Base-by-base conservation (phyloP, 37 sponge, comb jelly and placozoan genomes). In the Oscarella lobularis region DNA sequence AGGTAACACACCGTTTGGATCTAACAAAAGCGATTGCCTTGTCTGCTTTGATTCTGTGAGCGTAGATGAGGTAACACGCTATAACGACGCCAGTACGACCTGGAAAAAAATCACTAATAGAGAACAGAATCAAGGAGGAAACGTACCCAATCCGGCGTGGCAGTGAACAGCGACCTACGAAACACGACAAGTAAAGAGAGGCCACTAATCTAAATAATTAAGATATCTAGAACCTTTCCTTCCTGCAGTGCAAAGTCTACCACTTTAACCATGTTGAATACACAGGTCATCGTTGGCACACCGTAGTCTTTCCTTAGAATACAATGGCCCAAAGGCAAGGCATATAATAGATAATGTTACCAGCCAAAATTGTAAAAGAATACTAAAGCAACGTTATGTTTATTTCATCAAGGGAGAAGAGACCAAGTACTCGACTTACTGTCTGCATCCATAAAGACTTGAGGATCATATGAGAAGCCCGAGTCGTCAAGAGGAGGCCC, bases 61-160 rank as follows among this genome's bases (percentile, higher is more conserved):
- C 79, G 78, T 84, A 97, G 41, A 88, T 73, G 6, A 97, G 77
- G 77, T 90, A 88, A 81, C 94, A 93, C 0, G 98, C 98, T 33
- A 97, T 93, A 36, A 97, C 86, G 5, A 85, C 83, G 4, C 98
- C 98, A n/a, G 98, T 97, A 30, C 98, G 78, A 35, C 89, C 89
- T 77, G 66, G 33, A 41, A 32, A 68, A 29, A 5, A 68, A 68
- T n/a, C 60, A 48, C 60, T 48, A 20, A 70, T 6, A 9, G 20
- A 9, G 20, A 74, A 29, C 27, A 66, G 27, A 74, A 35, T 39
- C 29, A 9, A 74, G 66, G 4, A 74, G 20, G 5, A 74, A 6
- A 66, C 20, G 5, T 5, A 66, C 92, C 92, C 78, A 94, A 78
- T 0, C 95, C 95, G 30, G 95, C 95, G 39, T 94, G 95, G 71